Percentiles rank a stretch among this genome's conserved stretches.
These are phyloP conservation scores for Araneus ventricosus DNA, from an alignment of 1,140 invertebrate species.

Conservation along the genomic window DNA sequence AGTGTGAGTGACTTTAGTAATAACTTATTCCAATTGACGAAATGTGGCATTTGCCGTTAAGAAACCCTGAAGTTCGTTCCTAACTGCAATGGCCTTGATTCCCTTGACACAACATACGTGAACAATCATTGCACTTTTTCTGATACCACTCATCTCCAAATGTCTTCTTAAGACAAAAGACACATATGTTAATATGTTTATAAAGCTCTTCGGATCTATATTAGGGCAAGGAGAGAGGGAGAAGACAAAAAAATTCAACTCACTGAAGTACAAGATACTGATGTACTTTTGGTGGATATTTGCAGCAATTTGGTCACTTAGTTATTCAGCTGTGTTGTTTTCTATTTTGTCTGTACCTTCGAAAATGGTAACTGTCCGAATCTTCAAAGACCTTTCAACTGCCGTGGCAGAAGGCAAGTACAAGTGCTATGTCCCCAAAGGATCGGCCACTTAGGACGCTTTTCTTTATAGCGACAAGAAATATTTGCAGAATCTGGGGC, in stretches of 20 bases:
- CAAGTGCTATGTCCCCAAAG: neutral
- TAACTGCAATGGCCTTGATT: neutral
- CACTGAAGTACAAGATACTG: neutral
- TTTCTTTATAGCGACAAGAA: too few relatives aligned
- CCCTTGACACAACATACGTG: neutral
- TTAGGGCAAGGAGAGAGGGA: neutral
- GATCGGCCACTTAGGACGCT: neutral
- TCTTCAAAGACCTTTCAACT: slow-evolving; percentile 19
- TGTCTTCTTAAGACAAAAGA: neutral
- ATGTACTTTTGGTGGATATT: neutral
- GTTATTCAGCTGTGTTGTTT: neutral
- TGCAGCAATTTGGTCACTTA: neutral
- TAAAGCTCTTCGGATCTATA: neutral
- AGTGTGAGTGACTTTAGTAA: neutral
- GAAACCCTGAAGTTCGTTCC: neutral
- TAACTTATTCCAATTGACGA: neutral
- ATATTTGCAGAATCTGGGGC: too few relatives aligned
- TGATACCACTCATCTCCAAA: neutral
- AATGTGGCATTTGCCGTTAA: neutral
- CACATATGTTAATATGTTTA: neutral
- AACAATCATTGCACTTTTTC: neutral
- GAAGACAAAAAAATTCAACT: too few relatives aligned
- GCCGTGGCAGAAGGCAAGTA: neutral
- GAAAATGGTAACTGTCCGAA: neutral
- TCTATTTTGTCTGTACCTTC: slow-evolving; percentile 9